Conservation (phyloP, 2,888 invertebrate species). For the Patella caerulea region DNA sequence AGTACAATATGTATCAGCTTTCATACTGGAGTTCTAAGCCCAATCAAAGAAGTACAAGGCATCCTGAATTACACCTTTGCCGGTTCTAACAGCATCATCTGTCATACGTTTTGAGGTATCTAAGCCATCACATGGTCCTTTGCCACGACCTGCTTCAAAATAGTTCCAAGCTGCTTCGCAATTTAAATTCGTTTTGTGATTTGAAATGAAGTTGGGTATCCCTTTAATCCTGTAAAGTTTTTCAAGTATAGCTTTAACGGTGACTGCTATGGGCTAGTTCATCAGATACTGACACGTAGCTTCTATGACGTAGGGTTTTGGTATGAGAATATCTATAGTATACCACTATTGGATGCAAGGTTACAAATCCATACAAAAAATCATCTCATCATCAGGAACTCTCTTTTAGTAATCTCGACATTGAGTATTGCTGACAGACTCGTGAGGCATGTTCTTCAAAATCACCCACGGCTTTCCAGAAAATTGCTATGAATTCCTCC, state of each 20-base stretch:
- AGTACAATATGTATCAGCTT: background rate
- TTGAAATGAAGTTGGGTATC: constrained; percentile 28
- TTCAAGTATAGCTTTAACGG: constrained; percentile 22
- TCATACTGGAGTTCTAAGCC: background rate
- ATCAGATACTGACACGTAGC: constrained; percentile 37
- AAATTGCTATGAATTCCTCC: background rate
- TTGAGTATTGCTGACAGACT: constrained; percentile 28
- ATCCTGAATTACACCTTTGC: constrained; percentile 26
- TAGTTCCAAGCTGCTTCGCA: constrained; percentile 32
- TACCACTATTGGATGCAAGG: constrained; percentile 38
- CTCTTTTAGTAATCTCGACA: constrained; percentile 28
- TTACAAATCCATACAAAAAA: constrained; percentile 41
- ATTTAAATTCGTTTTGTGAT: constrained; percentile 26
- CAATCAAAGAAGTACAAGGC: constrained; percentile 28
- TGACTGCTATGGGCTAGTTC: constrained; percentile 29
- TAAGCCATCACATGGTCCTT: constrained; percentile 36
- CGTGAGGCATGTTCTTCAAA: constrained; percentile 28
- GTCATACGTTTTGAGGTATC: constrained; percentile 29
- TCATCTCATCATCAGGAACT: constrained; percentile 28
- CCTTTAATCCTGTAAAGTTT: constrained; percentile 31
- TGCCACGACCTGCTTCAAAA: constrained; percentile 34
- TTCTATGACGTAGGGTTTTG: constrained; percentile 18
- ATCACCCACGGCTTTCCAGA: background rate
- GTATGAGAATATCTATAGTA: constrained; percentile 21
- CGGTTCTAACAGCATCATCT: constrained; percentile 24